These are phyloP conservation scores for Lochmaea crataegi DNA, from an alignment of 2,888 invertebrate genomes.

Conservation along the genomic window DNA sequence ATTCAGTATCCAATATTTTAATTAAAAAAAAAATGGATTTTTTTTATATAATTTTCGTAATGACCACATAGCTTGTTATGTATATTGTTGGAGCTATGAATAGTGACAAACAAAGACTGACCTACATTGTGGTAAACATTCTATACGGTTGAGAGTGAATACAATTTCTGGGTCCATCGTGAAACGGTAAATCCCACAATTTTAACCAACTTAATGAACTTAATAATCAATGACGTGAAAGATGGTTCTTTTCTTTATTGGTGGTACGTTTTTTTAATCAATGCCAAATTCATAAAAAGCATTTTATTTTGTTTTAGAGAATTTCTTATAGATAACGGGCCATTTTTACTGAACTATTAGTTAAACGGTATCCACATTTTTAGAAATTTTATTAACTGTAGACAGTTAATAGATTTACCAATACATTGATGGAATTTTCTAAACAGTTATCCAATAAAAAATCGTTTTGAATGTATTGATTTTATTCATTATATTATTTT, in stretches of 20 bases:
- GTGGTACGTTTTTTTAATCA: background rate
- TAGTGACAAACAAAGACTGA: background rate
- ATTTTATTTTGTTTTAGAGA: background rate
- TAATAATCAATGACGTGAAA: conserved; percentile 21
- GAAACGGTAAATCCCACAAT: conserved; percentile 15
- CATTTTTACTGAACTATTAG: background rate
- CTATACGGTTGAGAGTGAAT: conserved; percentile 16
- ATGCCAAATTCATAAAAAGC: background rate
- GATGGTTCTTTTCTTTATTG: conserved; percentile 6
- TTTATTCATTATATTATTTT: no score
- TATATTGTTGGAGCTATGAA: background rate
- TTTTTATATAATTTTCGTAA: no score
- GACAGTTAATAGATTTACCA: no score
- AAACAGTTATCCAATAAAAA: no score
- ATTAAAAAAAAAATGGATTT: no score
- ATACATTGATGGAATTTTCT: no score
- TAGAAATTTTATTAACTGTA: background rate
- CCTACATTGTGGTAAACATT: background rate
- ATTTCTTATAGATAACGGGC: background rate
- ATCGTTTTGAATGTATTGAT: no score
- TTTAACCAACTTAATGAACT: conserved; percentile 7
- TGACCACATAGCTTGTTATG: no score
- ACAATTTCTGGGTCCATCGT: conserved; percentile 13
- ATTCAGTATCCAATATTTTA: no score
- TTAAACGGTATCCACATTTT: background rate